Conservation (phyloP, 1,140 invertebrate species). For the Drosophila ohnishii region DNA sequence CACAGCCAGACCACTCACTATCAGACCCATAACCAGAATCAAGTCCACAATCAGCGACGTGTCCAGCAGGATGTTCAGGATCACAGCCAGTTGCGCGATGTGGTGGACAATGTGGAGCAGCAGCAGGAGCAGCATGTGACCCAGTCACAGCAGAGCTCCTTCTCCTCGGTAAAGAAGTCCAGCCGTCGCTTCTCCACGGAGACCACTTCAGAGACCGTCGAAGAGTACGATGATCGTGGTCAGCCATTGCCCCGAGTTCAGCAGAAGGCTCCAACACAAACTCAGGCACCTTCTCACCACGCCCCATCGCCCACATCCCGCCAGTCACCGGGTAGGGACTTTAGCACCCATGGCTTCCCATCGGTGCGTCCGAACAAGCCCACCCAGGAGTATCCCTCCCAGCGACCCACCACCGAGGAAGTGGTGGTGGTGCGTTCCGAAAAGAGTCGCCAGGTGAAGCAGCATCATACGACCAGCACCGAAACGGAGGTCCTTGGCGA, state of each 20-base stretch:
- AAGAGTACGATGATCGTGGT: slow-evolving; percentile 62
- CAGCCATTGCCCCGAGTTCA: slow-evolving; percentile 31
- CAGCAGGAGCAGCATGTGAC: slow-evolving; percentile 44
- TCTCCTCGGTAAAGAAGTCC: slow-evolving; percentile 73
- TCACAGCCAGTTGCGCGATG: slow-evolving; percentile 42
- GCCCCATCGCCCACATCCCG: slow-evolving; percentile 22
- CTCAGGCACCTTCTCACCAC: slow-evolving; percentile 28
- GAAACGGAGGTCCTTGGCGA: slow-evolving; percentile 54
- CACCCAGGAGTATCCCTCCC: slow-evolving; percentile 69
- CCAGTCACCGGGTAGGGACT: slow-evolving; percentile 44
- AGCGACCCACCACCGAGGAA: slow-evolving; percentile 61
- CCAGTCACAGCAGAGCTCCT: slow-evolving; percentile 58
- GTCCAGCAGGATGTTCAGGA: slow-evolving; percentile 45
- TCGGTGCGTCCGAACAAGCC: slow-evolving; percentile 75
- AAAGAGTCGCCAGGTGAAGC: slow-evolving; percentile 66
- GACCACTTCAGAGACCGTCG: slow-evolving; percentile 76
- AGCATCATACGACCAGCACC: slow-evolving; percentile 60
- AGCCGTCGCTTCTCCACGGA: slow-evolving; percentile 75
- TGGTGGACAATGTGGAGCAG: slow-evolving; percentile 62
- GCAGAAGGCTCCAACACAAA: slow-evolving; percentile 1
- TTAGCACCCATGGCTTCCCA: slow-evolving; percentile 78
- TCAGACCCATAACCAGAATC: slow-evolving; percentile 33
- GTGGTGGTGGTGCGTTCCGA: slow-evolving; percentile 61
- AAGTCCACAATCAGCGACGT: slow-evolving; percentile 41
- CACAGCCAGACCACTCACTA: slow-evolving; percentile 27